phyloP scores from a whole-genome alignment of 2,888 invertebrate species.

The Brenthis ino region DNA sequence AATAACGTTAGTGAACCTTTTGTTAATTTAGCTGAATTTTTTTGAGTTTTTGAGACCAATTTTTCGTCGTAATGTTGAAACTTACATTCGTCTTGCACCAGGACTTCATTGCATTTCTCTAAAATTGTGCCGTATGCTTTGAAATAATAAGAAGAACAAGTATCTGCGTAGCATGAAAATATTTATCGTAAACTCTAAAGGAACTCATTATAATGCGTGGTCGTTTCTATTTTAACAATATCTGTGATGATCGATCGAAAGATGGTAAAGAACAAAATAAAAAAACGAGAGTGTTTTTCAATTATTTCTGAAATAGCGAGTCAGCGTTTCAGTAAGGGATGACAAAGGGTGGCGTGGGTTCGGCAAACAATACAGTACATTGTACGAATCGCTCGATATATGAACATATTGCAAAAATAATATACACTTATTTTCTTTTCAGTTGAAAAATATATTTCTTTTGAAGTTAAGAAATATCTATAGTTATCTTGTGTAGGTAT shows the following conservation, averaged over 20 bases:
- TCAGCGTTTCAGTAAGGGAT: constrained; percentile 33
- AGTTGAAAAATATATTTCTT: not conserved
- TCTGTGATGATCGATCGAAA: not conserved
- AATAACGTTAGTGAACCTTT: too few relatives aligned
- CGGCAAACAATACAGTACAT: constrained; percentile 23
- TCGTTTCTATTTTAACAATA: not conserved
- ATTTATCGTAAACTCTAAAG: not conserved
- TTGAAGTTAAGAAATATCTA: not conserved
- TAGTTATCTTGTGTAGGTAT: too few relatives aligned
- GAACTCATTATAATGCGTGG: not conserved
- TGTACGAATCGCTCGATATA: constrained; percentile 21
- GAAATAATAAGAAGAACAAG: not conserved
- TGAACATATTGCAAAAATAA: constrained; percentile 9
- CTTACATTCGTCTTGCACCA: too few relatives aligned
- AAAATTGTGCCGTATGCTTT: too few relatives aligned
- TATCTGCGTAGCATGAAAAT: too few relatives aligned
- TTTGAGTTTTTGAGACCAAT: too few relatives aligned
- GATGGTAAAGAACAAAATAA: constrained; percentile 4
- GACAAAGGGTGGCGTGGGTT: constrained; percentile 22
- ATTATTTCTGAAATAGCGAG: constrained; percentile 32
- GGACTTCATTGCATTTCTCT: not conserved
- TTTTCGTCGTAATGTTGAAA: too few relatives aligned
- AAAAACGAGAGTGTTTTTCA: constrained; percentile 23
- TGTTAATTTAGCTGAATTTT: too few relatives aligned
- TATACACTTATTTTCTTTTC: not conserved